Evolutionary conservation across 2,797 vertebrate genomes (phyloP), one percentile per base, ranked within the genome.

Genomic region (Neosilurus hyrtlii): DNA sequence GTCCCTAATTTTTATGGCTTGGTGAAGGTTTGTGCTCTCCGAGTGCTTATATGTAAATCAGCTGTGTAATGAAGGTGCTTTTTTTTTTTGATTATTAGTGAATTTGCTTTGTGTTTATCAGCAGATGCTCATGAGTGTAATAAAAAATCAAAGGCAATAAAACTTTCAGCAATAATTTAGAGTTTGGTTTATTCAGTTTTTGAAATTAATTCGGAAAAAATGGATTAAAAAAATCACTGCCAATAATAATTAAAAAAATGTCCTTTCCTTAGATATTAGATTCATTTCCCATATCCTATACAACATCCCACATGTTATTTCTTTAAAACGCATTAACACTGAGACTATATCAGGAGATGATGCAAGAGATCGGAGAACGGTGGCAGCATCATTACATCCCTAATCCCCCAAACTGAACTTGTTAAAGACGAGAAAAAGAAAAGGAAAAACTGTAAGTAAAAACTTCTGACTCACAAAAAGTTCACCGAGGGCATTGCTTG

Each of bases 331-430:
- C 54, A 77, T 77, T 26, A 51, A 49, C 54, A 59, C 30, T 22
- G 72, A 73, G 72, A 82, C 57, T 20, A 1, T 65, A 65, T 56
- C 22, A 68, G 0, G 52, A 56, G 57, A 71, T 24, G 3, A 59
- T 15, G 59, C 56, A 10, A 79, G 54, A 49, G 37, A 75, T 78
- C 37, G 62, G n/a, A 59, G 49, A n/a, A n/a, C 30, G 49, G 3
- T 24, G 15, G 35, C 22, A 16, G 63, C 30, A 68, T 62, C n/a
- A 43, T 57, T 66, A 74, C 73, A 61, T 68, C 73, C 68, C 61
- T 72, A 83, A 62, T 78, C 63, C 56, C 56, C 26, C 1, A 24
- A 61, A 68, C 56, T 10, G 37, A 62, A 35, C 37, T 16, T 57
- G 12, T 52, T 22, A 35, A 52, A 61, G 35, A 11, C 1, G 15